Percentiles rank a stretch among this genome's conserved stretches.
Evolutionary conservation across 2,113 vertebrate genomes (phyloP).

Genomic region (Catharus fuscescens): DNA sequence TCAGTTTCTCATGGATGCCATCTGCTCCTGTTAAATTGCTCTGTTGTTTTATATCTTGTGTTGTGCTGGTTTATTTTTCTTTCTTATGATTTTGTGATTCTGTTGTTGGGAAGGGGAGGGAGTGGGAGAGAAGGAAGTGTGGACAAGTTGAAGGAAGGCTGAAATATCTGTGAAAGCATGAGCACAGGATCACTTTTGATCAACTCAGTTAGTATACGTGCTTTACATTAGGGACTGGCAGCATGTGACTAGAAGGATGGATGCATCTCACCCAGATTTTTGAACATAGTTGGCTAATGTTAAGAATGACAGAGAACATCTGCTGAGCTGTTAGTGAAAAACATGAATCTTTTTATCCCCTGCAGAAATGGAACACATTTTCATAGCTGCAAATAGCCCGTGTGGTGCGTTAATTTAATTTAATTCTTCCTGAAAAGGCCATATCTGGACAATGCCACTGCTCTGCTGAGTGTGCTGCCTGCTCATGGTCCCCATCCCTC

Average conservation of each 20-base stretch:
- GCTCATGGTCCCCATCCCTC: not conserved
- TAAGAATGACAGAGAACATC: not conserved
- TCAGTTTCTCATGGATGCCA: slow-evolving; percentile 31
- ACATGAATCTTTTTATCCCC: not conserved
- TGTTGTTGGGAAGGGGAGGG: not conserved
- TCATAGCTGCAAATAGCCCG: not conserved
- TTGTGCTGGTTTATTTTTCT: not conserved
- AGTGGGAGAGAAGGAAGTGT: slow-evolving; percentile 12
- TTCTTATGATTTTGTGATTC: not conserved
- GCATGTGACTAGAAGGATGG: not conserved
- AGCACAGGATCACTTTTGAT: not conserved
- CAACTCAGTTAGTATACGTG: not conserved
- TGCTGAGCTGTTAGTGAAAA: not conserved
- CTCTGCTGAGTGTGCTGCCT: not conserved
- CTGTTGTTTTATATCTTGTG: slow-evolving; percentile 9
- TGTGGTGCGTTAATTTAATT: not conserved
- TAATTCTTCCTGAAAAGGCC: not conserved
- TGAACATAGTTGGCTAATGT: not conserved
- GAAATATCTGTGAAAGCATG: not conserved
- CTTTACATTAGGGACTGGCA: not conserved
- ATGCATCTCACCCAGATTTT: not conserved
- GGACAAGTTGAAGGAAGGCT: slow-evolving; percentile 7
- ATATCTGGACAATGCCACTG: not conserved
- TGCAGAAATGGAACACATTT: not conserved
- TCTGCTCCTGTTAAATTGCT: slow-evolving; percentile 33